phyloP scores from a whole-genome alignment of 1,140 invertebrate species.

The Mya arenaria region DNA sequence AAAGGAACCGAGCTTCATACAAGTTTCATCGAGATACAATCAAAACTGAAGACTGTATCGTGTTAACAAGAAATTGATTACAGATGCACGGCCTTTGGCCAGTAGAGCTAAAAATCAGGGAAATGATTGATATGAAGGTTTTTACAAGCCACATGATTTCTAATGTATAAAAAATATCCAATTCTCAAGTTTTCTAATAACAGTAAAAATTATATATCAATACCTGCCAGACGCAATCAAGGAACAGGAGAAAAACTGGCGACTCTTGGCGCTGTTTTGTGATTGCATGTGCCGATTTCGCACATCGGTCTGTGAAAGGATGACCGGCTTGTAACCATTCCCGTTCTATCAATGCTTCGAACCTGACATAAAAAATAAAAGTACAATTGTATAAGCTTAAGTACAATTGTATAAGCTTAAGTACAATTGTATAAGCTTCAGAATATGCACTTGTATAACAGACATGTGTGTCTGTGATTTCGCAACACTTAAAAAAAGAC shows the following conservation, averaged over 20 bases:
- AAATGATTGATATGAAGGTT: too few species aligned
- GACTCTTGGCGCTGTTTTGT: conserved; percentile 81
- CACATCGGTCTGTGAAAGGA: conserved; percentile 93
- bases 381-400: not conserved
- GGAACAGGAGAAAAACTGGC: conserved; percentile 96
- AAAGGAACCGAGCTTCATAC: too few species aligned
- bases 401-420: too few species aligned
- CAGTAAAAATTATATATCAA: not conserved
- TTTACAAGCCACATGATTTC: too few species aligned
- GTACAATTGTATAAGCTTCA: too few species aligned
- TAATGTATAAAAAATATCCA: too few species aligned
- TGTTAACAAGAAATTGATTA: too few species aligned
- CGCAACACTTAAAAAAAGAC: not conserved
- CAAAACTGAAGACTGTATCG: too few species aligned
- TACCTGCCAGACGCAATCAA: conserved; percentile 96
- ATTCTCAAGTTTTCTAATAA: too few species aligned
- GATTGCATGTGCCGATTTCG: conserved; percentile 88
- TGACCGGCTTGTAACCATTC: conserved; percentile 98
- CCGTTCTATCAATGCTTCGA: conserved; percentile 96
- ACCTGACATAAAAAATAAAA: conserved; percentile 79
- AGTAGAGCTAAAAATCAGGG: too few species aligned
- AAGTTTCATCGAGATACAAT: too few species aligned
- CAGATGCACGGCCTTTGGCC: too few species aligned
- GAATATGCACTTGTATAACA: not conserved
- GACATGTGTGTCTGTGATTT: not conserved